Conservation (phyloP, 1,140 invertebrate genomes). For the Aphelenchoides avenae region DNA sequence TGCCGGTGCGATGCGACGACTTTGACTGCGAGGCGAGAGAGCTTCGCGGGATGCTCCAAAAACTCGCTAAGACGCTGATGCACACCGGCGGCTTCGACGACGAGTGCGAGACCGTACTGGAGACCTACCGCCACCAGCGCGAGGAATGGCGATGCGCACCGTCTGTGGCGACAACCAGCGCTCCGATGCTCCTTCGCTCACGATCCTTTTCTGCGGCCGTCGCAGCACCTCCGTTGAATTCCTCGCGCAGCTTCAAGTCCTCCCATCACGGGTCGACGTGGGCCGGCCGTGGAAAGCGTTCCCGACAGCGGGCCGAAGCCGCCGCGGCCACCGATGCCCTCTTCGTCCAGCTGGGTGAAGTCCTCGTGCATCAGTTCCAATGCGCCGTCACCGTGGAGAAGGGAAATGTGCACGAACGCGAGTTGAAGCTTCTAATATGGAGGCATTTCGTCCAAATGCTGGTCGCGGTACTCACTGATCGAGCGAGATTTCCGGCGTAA, state of each 20-base stretch:
- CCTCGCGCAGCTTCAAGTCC: background rate
- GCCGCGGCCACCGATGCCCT: conserved; percentile 15
- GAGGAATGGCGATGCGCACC: conserved; percentile 24
- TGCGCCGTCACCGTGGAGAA: conserved; percentile 36
- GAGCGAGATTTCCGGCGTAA: too few species aligned
- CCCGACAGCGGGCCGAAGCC: background rate
- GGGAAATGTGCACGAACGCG: conserved; percentile 51
- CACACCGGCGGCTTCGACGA: conserved; percentile 43
- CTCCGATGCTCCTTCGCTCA: conserved; percentile 14
- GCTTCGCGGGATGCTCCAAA: conserved; percentile 33
- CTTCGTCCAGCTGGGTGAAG: conserved; percentile 43
- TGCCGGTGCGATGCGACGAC: too few species aligned
- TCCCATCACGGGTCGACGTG: conserved; percentile 13
- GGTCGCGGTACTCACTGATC: conserved; percentile 36
- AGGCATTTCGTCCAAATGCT: conserved; percentile 51
- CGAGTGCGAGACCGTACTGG: conserved; percentile 16
- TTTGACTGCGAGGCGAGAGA: conserved; percentile 29
- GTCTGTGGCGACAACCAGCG: conserved; percentile 18
- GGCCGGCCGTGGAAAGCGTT: conserved; percentile 1
- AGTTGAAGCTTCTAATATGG: conserved; percentile 50
- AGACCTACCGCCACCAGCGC: conserved; percentile 28
- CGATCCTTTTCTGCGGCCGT: conserved; percentile 31
- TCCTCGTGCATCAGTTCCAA: conserved; percentile 50
- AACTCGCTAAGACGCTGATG: conserved; percentile 23
- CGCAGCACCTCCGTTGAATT: conserved; percentile 18